Base-by-base conservation (phyloP, 2,113 vertebrate genomes). In the Dryoscopus gambensis region DNA sequence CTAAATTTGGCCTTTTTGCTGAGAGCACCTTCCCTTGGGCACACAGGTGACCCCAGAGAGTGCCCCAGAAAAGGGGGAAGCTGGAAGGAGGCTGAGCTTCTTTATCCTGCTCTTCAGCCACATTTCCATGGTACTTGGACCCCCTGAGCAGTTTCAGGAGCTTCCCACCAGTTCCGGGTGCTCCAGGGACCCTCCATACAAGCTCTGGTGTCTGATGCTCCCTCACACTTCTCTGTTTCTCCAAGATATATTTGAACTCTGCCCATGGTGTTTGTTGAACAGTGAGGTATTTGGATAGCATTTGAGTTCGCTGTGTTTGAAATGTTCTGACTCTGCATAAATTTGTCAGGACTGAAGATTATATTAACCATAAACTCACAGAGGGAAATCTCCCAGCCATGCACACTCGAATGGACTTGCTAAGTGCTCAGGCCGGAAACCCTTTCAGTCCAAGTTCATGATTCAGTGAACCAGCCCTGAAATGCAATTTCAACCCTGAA, bases 251-350 rank as follows among this genome's bases (percentile, higher is more conserved):
- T 76, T 69, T 91, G 84, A 91, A 56, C 91, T 65, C 81, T 52
- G 87, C 25, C 87, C 39, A 12, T 3, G 39, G 25, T 67, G 71
- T 80, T 93, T 96, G 71, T 59, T 0, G 2, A 84, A 11, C 50
- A 57, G 74, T 0, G 1, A 88, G 70, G 63, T 62, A 33, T 91
- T 91, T 89, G 84, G 89, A 64, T 10, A 89, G 62, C 70, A 28
- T 57, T 77, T 8, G 5, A 62, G 67, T 80, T 53, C 4, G 10
- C 68, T 57, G 13, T 52, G 42, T 88, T 74, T 81, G 83, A 95
- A 88, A 71, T 86, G 83, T 84, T 94, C 83, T 88, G 80, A 37
- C 37, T 91, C 94, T 75, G 93, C 86, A 92, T 89, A 93, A 84
- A 94, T 90, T 92, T 90, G 80, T 89, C 85, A 75, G 55, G 92